These are phyloP conservation scores for Ardeotis arabs DNA, from an alignment of 2,113 vertebrate species.

Conservation along the genomic window DNA sequence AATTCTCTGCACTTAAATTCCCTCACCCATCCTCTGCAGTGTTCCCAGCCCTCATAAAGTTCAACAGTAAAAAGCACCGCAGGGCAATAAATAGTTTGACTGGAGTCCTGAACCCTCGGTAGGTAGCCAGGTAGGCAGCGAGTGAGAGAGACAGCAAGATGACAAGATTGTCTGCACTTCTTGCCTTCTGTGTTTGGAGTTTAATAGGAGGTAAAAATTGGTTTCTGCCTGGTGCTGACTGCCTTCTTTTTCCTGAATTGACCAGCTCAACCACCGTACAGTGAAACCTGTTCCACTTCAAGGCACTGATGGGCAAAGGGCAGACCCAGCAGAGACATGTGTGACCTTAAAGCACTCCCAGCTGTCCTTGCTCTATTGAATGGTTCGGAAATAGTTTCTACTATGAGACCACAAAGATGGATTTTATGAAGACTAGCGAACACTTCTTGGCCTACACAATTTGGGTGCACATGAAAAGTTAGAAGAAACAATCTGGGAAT, in stretches of 20 bases:
- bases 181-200: neutral
- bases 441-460: neutral
- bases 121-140: neutral
- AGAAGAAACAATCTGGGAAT: neutral
- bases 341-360: slow-evolving; percentile 28
- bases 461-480: neutral
- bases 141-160: neutral
- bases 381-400: slow-evolving; percentile 2
- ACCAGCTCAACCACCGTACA: neutral
- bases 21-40: neutral
- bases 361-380: neutral
- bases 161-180: neutral
- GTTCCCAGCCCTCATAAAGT: neutral
- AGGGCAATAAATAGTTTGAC: neutral
- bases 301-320: neutral
- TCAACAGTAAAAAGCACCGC: neutral
- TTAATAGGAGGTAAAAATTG: slow-evolving; percentile 34
- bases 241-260: slow-evolving; percentile 31
- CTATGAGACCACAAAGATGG: neutral
- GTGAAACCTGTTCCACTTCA: slow-evolving; percentile 48
- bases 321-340: neutral
- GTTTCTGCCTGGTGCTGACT: slow-evolving; percentile 33
- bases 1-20: neutral
- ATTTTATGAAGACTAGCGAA: neutral
- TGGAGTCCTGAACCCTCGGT: slow-evolving; percentile 11